These are phyloP conservation scores for Cydia pomonella DNA, from an alignment of 1,140 invertebrate species.

Conservation along the genomic window DNA sequence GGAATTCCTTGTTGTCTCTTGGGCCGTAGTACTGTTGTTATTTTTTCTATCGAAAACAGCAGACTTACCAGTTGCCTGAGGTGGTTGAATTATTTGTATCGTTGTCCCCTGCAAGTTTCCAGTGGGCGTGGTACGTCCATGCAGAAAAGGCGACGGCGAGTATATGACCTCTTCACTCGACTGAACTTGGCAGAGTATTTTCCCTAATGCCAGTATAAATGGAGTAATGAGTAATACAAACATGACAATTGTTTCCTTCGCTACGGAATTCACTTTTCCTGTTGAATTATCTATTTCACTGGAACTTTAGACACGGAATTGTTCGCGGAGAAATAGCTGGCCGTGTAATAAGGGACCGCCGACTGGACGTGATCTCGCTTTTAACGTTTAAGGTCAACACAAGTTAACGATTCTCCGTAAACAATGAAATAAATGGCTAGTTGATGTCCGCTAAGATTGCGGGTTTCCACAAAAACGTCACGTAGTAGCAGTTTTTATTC, in stretches of 20 bases:
- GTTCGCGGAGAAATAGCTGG: constrained; percentile 44
- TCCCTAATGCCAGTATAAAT: constrained; percentile 39
- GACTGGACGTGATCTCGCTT: constrained; percentile 45
- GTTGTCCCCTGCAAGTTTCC: neutral
- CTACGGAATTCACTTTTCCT: constrained; percentile 16
- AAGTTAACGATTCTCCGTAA: constrained; percentile 45
- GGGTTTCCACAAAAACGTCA: constrained; percentile 24
- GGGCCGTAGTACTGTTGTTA: neutral
- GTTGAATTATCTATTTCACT: constrained; percentile 5
- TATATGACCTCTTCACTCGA: neutral
- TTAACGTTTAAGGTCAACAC: constrained; percentile 54
- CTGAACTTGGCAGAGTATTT: constrained; percentile 37
- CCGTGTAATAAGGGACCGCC: constrained; percentile 44
- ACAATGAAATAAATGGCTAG: constrained; percentile 30
- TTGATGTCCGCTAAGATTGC: neutral
- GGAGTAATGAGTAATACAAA: constrained; percentile 43
- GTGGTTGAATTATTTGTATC: neutral
- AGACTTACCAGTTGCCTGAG: neutral
- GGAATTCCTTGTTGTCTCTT: neutral
- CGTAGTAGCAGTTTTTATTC: constrained; percentile 4
- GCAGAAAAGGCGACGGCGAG: neutral
- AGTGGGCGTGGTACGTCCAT: neutral
- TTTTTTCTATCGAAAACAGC: neutral
- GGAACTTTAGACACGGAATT: constrained; percentile 34
- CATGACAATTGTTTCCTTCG: constrained; percentile 37